Base-by-base conservation (phyloP, 1,140 invertebrate genomes). In the Penaeus indicus region DNA sequence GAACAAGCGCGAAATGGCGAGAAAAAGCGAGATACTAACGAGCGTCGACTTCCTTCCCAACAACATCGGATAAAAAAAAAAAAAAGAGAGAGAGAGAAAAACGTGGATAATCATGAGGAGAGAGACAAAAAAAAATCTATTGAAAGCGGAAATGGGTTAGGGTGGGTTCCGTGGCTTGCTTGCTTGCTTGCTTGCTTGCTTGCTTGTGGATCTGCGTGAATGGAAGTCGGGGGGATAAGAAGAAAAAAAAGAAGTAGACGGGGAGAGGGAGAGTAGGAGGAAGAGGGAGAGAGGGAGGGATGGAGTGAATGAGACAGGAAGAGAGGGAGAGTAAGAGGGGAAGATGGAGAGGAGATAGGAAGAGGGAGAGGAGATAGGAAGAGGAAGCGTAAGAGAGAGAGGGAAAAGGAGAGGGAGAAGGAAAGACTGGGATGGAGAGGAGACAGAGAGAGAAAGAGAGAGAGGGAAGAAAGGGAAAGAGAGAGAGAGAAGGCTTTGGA, bases 401-500 rank as follows among this genome's bases (percentile, higher is more conserved):
- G n/a, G 16, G 67, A 22, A 21, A n/a, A 10, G n/a, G 67, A 25
- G 8, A 72, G 19, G 47, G 22, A 19, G 21, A 38, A 22, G 22
- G 32, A 78, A 22, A 42, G 75, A 38, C 18, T 42, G 75, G 47
- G 32, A 78, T 19, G 16, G 54, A 16, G 16, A 54, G 54, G 54
- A 78, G 75, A 27, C 16, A 78, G 25, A 3, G 75, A 77, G 4
- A 77, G 72, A 27, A 13, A 38, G 42, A 38, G n/a, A 13, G 42
- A 38, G 7, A 38, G 42, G 72, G 42, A 13, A 77, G 72, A 77
- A 22, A 27, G 8, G n/a, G 72, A 77, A 22, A 77, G 72, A 77
- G 72, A 77, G 72, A 77, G 72, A 77, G 72, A 77, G 72, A 77
- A 13, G n/a, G 72, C 18, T 32, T 19, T 19, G 25, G 27, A 38